phyloP scores from a whole-genome alignment of 2,888 invertebrate genomes.

The Bombyx huttoni region DNA sequence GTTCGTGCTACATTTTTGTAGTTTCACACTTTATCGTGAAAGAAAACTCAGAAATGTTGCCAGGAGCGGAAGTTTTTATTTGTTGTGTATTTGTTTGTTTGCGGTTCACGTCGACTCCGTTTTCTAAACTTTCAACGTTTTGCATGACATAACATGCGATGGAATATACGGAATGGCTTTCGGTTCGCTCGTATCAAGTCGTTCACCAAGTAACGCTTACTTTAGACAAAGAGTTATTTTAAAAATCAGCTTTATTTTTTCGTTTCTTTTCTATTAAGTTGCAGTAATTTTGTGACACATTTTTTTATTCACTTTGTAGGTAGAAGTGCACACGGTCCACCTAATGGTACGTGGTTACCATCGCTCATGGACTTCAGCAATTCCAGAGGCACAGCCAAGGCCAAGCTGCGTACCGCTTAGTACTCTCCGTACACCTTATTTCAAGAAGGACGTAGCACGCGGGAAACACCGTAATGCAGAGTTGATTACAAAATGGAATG shows the following conservation, averaged over 20 bases:
- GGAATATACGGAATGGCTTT: background rate
- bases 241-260: background rate
- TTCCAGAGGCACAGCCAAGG: no score
- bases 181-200: background rate
- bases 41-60: background rate
- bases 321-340: no score
- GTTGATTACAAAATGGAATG: no score
- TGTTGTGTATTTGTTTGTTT: background rate
- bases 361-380: no score
- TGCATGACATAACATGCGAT: background rate
- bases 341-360: no score
- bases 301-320: no score
- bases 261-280: no score
- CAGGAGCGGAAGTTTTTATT: background rate
- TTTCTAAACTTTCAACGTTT: background rate
- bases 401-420: no score
- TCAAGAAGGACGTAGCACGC: no score
- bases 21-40: background rate
- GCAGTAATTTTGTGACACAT: no score
- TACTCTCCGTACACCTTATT: no score
- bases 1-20: background rate
- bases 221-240: background rate
- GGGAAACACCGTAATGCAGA: no score
- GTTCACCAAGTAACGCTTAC: background rate
- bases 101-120: background rate